phyloP scores from a whole-genome alignment of 2,797 vertebrate species.

The Thalassophryne amazonica region DNA sequence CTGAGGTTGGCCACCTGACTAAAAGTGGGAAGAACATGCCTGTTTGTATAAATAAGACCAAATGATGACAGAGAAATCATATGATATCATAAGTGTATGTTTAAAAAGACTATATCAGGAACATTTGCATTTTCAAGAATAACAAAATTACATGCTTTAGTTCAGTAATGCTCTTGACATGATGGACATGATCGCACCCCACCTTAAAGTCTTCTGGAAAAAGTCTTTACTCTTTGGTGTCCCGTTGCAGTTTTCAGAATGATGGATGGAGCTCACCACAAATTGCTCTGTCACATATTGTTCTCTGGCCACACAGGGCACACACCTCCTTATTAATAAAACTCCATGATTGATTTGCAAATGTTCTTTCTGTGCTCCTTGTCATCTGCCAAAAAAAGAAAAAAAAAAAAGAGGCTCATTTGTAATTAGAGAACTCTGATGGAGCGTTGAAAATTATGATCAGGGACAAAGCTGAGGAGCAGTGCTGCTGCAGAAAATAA shows the following conservation, averaged over 20 bases:
- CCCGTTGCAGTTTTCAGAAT: slow-evolving; percentile 30
- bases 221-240: slow-evolving; percentile 26
- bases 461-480: slow-evolving; percentile 16
- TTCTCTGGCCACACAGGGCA: slow-evolving; percentile 54
- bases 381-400: slow-evolving; percentile 44
- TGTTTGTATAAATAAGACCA: too few relatives aligned
- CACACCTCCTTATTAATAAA: slow-evolving; percentile 67
- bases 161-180: too few relatives aligned
- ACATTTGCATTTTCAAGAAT: too few relatives aligned
- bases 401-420: slow-evolving; percentile 35
- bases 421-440: slow-evolving; percentile 67
- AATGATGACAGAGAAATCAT: too few relatives aligned
- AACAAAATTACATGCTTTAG: too few relatives aligned
- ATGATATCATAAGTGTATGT: too few relatives aligned
- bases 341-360: slow-evolving; percentile 63
- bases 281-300: slow-evolving; percentile 54
- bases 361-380: slow-evolving; percentile 48
- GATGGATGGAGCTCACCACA: slow-evolving; percentile 53
- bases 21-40: too few relatives aligned
- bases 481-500: slow-evolving; percentile 21
- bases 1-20: too few relatives aligned
- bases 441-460: slow-evolving; percentile 40
- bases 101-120: too few relatives aligned
- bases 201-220: slow-evolving; percentile 21
- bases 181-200: too few relatives aligned